Evolutionary conservation across 2,113 vertebrate genomes (phyloP).

Genomic region (Xenus cinereus): DNA sequence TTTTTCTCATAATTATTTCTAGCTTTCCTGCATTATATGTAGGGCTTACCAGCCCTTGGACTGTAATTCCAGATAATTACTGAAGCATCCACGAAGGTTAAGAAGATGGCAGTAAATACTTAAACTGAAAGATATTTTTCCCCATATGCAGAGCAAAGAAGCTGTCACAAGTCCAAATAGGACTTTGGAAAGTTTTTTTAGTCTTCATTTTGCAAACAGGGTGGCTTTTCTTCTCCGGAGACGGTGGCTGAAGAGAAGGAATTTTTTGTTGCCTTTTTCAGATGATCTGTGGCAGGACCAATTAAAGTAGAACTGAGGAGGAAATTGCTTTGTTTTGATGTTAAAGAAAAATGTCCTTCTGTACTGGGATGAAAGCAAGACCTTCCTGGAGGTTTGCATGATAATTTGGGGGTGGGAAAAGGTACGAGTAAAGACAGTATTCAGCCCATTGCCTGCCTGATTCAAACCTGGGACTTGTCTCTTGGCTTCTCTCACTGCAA

Average conservation of each 20-base stretch:
- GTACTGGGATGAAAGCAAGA: not conserved
- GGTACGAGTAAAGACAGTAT: not conserved
- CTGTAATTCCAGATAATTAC: not conserved
- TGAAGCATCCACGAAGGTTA: not conserved
- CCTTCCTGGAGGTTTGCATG: not conserved
- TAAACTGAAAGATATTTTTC: not conserved
- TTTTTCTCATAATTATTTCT: not conserved
- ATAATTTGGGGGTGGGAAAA: not conserved
- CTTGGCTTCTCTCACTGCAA: not conserved
- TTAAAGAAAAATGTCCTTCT: not conserved
- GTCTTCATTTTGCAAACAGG: not conserved
- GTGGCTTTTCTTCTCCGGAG: not conserved
- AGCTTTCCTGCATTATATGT: not conserved
- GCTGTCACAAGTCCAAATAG: not conserved
- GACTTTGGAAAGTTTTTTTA: not conserved
- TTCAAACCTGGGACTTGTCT: not conserved
- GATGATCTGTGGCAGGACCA: not conserved
- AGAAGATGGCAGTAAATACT: not conserved
- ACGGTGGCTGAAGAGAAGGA: not conserved
- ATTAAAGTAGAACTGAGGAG: not conserved
- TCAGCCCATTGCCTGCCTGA: not conserved
- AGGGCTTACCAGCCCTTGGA: not conserved
- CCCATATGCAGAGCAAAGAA: not conserved
- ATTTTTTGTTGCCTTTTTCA: not conserved
- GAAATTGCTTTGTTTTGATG: not conserved